Evolutionary conservation across 2,797 vertebrate species (phyloP).

Genomic region (Xenops minutus): DNA sequence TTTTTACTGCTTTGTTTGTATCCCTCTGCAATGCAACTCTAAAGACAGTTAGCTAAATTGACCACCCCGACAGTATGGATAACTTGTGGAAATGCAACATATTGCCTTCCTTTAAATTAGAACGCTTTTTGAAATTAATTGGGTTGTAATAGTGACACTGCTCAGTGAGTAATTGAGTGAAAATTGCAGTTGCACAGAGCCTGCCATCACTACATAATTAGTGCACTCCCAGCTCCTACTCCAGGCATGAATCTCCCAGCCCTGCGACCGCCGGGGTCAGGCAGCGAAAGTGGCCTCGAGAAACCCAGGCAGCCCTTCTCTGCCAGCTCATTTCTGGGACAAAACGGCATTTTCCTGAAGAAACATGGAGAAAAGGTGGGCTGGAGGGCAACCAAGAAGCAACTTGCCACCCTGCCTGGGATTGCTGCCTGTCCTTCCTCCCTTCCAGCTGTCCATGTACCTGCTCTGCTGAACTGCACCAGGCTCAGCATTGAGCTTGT

Average conservation of each 20-base stretch:
- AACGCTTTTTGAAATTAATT: slow-evolving; percentile 55
- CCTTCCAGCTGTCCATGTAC: neutral
- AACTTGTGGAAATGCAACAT: slow-evolving; percentile 32
- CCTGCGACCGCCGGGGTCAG: neutral
- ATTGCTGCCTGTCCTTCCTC: accelerated
- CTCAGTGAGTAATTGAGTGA: slow-evolving; percentile 51
- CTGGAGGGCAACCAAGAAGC: neutral
- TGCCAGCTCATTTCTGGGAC: neutral
- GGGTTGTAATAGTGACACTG: slow-evolving; percentile 36
- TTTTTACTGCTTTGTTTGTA: slow-evolving; percentile 3
- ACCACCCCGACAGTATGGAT: neutral
- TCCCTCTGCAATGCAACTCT: neutral
- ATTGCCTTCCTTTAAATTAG: slow-evolving; percentile 34
- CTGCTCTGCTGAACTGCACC: neutral
- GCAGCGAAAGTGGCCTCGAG: neutral
- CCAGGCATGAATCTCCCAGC: neutral
- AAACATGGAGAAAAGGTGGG: neutral
- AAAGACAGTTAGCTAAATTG: neutral
- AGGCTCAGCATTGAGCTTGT: neutral
- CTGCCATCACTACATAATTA: slow-evolving; percentile 31
- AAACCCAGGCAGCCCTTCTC: neutral
- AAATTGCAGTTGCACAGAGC: slow-evolving; percentile 17
- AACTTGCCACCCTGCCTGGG: neutral
- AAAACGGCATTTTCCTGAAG: neutral
- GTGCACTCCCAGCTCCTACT: neutral